Conservation (phyloP, 2,113 vertebrate species). For the Micromys minutus region DNA sequence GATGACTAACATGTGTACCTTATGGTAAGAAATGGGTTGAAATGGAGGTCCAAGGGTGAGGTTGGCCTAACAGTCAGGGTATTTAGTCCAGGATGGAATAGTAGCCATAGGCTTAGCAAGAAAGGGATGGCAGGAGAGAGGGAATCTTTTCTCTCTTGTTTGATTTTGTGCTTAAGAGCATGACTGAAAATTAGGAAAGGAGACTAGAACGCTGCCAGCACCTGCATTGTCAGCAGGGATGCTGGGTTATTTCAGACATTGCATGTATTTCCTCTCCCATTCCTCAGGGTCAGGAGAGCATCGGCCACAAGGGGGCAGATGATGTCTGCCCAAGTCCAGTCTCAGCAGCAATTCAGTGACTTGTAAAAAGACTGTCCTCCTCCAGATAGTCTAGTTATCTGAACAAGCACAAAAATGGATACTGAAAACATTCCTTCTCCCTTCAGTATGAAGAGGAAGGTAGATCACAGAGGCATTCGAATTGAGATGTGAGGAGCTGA, state of each 20-base stretch:
- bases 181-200: neutral
- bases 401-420: neutral
- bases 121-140: neutral
- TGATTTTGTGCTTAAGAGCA: slow-evolving; percentile 8
- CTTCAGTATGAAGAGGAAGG: neutral
- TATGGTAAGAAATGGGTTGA: neutral
- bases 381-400: neutral
- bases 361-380: neutral
- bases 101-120: neutral
- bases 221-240: neutral
- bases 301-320: slow-evolving; percentile 73
- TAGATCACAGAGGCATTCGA: neutral
- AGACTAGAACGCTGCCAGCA: neutral
- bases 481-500: neutral
- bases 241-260: slow-evolving; percentile 7
- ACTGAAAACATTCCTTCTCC: neutral
- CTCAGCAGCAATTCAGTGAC: neutral
- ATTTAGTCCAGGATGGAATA: neutral
- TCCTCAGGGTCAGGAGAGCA: slow-evolving; percentile 48
- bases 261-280: neutral
- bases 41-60: neutral
- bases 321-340: slow-evolving; percentile 17
- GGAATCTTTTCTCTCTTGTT: neutral
- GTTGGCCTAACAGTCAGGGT: neutral
- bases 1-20: neutral